Percentiles rank a stretch among this genome's conserved stretches.
phyloP scores from a whole-genome alignment of 1,140 invertebrate species.

The Uloborus diversus region DNA sequence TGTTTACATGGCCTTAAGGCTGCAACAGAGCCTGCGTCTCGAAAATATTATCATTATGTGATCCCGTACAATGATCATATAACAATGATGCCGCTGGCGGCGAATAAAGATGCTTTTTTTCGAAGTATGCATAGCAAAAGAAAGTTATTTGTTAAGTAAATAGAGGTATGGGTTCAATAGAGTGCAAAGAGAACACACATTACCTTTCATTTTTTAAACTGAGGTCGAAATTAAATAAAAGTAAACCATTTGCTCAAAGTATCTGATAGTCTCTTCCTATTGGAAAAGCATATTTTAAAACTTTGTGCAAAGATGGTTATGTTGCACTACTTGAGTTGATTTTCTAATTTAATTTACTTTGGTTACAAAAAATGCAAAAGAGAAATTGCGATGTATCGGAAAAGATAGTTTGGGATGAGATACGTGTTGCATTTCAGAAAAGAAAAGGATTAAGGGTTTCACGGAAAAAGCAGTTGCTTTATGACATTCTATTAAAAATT shows the following conservation, averaged over 20 bases:
- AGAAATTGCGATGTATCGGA: no score
- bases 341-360: no score
- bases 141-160: constrained; percentile 49
- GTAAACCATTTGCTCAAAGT: constrained; percentile 25
- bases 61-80: not conserved
- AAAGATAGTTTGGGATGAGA: no score
- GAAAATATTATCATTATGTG: constrained; percentile 47
- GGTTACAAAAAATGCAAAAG: no score
- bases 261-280: no score
- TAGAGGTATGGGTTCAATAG: constrained; percentile 43
- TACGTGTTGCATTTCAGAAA: no score
- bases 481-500: no score
- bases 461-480: no score
- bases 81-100: not conserved
- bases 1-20: constrained; percentile 52
- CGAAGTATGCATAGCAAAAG: not conserved
- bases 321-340: no score
- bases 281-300: no score
- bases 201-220: not conserved
- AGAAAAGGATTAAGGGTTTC: no score
- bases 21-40: not conserved
- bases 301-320: no score
- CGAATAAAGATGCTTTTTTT: constrained; percentile 4
- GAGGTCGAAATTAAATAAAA: constrained; percentile 25
- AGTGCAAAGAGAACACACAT: constrained; percentile 13